Evolutionary conservation across 2,797 vertebrate species (phyloP).

Genomic region (Gymnothorax reevesii): DNA sequence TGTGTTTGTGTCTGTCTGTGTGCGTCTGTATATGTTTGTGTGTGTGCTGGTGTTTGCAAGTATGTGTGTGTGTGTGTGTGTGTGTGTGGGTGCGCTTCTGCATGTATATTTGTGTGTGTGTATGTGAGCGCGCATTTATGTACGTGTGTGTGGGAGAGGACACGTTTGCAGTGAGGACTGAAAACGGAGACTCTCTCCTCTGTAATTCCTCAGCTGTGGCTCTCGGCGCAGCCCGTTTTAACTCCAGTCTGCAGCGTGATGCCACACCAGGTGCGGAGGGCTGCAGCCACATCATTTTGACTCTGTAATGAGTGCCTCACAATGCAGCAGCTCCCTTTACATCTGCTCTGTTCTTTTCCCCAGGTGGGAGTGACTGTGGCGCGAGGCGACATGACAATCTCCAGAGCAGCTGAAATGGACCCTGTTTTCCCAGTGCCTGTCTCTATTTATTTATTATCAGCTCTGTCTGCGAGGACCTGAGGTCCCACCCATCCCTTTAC

Average conservation of each 20-base stretch:
- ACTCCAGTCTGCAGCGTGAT: background rate
- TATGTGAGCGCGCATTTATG: background rate
- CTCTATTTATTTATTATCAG: constrained; percentile 56
- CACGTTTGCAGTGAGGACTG: background rate
- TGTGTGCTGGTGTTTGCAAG: too few relatives aligned
- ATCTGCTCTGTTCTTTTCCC: constrained; percentile 33
- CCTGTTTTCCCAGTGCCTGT: constrained; percentile 71
- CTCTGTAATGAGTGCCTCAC: too few relatives aligned
- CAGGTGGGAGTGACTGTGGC: constrained; percentile 57
- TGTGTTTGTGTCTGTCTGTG: constrained; percentile 29
- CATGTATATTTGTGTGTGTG: too few relatives aligned
- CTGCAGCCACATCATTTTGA: background rate
- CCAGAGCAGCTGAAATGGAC: constrained; percentile 65
- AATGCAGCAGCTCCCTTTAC: background rate
- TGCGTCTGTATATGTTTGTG: constrained; percentile 19
- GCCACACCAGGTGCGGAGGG: background rate
- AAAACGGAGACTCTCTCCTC: background rate
- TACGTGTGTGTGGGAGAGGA: background rate
- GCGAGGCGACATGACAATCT: constrained; percentile 70
- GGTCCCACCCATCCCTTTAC: constrained; percentile 70
- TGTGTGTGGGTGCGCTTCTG: too few relatives aligned
- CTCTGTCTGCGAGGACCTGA: constrained; percentile 53
- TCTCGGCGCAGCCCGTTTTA: background rate
- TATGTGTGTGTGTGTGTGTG: too few relatives aligned
- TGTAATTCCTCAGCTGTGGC: background rate